These are phyloP conservation scores for Aphaenogaster rudis DNA, from an alignment of 1,140 invertebrate species.

Conservation along the genomic window DNA sequence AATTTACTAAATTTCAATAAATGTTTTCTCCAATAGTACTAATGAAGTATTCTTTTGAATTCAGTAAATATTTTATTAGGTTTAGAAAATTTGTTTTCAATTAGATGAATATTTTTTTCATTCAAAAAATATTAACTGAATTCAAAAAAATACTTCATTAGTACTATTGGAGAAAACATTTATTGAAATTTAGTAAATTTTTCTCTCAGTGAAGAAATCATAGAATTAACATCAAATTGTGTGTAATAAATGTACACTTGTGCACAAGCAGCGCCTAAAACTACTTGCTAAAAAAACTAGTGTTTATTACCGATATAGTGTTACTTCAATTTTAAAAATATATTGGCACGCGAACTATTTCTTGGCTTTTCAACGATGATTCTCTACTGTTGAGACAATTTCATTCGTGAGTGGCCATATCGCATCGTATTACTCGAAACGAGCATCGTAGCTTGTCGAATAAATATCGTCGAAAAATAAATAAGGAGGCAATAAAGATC, in stretches of 20 bases:
- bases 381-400: conserved; percentile 55
- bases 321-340: conserved; percentile 33
- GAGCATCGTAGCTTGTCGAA: conserved; percentile 16
- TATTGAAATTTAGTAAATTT: too few species aligned
- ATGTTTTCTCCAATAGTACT: too few species aligned
- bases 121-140: too few species aligned
- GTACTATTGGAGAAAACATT: too few species aligned
- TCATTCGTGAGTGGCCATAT: conserved; percentile 26
- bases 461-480: conserved; percentile 66
- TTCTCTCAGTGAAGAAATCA: neutral
- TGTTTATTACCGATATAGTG: conserved; percentile 21
- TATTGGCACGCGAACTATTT: conserved; percentile 1
- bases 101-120: too few species aligned
- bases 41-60: too few species aligned
- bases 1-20: too few species aligned
- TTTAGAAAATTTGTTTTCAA: too few species aligned
- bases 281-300: neutral
- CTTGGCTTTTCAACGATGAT: conserved; percentile 12
- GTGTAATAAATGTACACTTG: neutral
- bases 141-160: too few species aligned
- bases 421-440: conserved; percentile 23
- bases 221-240: neutral
- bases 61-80: too few species aligned
- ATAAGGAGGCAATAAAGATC: conserved; percentile 75
- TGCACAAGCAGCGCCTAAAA: neutral